A percentile compares a stretch with the other conserved stretches of the same genome.
These are phyloP conservation scores for Temnothorax ravouxi DNA, from an alignment of 2,888 invertebrate genomes.

Conservation along the genomic window DNA sequence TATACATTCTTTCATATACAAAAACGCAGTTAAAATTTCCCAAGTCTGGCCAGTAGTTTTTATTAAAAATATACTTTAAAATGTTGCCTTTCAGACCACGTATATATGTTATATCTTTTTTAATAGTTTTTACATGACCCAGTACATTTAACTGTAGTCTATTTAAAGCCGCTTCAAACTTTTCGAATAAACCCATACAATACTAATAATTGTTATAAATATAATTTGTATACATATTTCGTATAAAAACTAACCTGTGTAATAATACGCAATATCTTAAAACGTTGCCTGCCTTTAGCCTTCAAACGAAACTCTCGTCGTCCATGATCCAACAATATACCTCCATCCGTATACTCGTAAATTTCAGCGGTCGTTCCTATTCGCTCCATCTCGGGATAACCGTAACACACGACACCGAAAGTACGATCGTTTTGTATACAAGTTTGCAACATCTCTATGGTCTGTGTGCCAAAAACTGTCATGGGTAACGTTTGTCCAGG, in stretches of 20 bases:
- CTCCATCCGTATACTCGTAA: constrained; percentile 88
- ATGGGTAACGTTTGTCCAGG: constrained; percentile 94
- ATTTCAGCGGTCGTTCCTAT: constrained; percentile 84
- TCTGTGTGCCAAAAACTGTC: constrained; percentile 87
- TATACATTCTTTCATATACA: background rate
- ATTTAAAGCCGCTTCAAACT: background rate
- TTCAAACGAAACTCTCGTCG: constrained; percentile 88
- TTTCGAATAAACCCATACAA: background rate
- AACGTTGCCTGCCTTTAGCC: constrained; percentile 93
- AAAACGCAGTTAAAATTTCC: background rate
- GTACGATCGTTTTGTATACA: constrained; percentile 89
- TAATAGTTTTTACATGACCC: background rate
- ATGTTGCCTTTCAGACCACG: background rate
- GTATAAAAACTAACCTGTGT: constrained; percentile 65
- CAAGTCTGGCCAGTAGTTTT: background rate
- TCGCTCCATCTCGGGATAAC: constrained; percentile 82
- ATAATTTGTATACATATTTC: background rate
- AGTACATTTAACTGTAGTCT: background rate
- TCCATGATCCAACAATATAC: constrained; percentile 45
- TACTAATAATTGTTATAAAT: background rate
- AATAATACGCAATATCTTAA: constrained; percentile 88
- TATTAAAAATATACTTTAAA: background rate
- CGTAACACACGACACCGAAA: constrained; percentile 89
- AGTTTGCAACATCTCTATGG: constrained; percentile 88
- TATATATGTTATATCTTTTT: background rate